phyloP scores from a whole-genome alignment of 2,797 vertebrate species.

The Decapterus maruadsi region DNA sequence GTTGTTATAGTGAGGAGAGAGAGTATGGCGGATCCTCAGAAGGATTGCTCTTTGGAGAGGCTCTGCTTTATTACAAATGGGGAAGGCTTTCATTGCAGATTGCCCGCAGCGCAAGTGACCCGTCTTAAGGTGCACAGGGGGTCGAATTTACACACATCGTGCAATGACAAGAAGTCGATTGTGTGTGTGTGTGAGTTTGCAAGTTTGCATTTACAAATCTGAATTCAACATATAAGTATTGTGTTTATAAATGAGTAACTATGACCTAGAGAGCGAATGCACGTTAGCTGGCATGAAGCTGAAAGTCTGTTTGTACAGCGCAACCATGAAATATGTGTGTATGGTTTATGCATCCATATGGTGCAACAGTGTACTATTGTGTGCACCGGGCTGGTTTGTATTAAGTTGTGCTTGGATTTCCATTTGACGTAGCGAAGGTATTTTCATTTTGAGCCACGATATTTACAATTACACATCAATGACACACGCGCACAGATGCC shows the following conservation, averaged over 20 bases:
- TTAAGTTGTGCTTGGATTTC: constrained; percentile 25
- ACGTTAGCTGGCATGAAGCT: constrained; percentile 17
- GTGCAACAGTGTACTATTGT: constrained; percentile 1
- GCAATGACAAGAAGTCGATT: constrained; percentile 72
- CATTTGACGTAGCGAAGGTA: neutral
- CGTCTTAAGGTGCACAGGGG: constrained; percentile 49
- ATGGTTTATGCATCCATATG: constrained; percentile 14
- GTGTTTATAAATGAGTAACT: constrained; percentile 27
- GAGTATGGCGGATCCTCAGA: constrained; percentile 70
- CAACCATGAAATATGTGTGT: constrained; percentile 19
- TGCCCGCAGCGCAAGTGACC: constrained; percentile 75
- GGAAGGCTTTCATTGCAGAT: constrained; percentile 86
- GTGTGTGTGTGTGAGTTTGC: neutral
- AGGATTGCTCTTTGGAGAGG: constrained; percentile 83
- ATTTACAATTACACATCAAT: constrained; percentile 6
- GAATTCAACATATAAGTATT: constrained; percentile 21
- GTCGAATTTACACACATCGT: constrained; percentile 53
- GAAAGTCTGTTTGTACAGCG: constrained; percentile 25
- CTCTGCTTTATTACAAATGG: constrained; percentile 85
- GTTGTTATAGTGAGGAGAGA: constrained; percentile 71
- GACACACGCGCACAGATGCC: neutral
- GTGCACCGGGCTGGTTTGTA: constrained; percentile 11
- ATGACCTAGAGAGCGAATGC: neutral
- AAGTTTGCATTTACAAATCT: constrained; percentile 18
- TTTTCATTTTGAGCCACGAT: constrained; percentile 29